phyloP scores from a whole-genome alignment of 2,797 vertebrate species.

The Parauchenoglanis ngamensis region DNA sequence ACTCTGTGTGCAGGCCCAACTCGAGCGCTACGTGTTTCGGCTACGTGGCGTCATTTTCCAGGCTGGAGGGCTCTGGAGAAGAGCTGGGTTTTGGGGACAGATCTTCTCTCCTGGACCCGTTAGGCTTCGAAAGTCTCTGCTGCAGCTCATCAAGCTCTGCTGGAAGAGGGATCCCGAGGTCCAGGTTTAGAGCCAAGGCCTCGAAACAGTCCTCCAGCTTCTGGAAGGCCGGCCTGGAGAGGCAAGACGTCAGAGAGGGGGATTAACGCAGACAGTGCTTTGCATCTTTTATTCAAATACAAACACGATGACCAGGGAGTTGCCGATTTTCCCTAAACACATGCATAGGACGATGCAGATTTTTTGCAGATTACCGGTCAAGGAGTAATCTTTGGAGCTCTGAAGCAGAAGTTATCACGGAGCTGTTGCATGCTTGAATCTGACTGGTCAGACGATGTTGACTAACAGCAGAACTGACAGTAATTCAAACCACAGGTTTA shows the following conservation, averaged over 20 bases:
- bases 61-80: constrained; percentile 49
- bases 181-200: constrained; percentile 88
- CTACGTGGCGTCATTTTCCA: constrained; percentile 67
- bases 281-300: constrained; percentile 15
- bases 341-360: background rate
- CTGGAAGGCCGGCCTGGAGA: constrained; percentile 85
- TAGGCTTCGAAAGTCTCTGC: constrained; percentile 80
- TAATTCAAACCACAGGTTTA: background rate
- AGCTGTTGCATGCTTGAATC: too few relatives aligned
- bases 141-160: constrained; percentile 92
- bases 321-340: background rate
- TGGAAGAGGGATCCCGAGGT: constrained; percentile 91
- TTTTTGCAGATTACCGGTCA: background rate
- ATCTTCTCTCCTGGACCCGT: constrained; percentile 71
- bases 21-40: background rate
- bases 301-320: background rate
- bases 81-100: constrained; percentile 65
- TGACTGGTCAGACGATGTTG: background rate
- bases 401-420: background rate
- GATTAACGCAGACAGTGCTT: background rate
- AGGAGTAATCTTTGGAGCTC: background rate
- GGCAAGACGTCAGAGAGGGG: background rate
- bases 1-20: constrained; percentile 59
- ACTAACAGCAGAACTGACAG: background rate
- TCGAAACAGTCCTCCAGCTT: constrained; percentile 94